Percentiles rank a stretch among this genome's conserved stretches.
Conservation (phyloP, 2,113 vertebrate genomes). For the Dolichotis patagonum region DNA sequence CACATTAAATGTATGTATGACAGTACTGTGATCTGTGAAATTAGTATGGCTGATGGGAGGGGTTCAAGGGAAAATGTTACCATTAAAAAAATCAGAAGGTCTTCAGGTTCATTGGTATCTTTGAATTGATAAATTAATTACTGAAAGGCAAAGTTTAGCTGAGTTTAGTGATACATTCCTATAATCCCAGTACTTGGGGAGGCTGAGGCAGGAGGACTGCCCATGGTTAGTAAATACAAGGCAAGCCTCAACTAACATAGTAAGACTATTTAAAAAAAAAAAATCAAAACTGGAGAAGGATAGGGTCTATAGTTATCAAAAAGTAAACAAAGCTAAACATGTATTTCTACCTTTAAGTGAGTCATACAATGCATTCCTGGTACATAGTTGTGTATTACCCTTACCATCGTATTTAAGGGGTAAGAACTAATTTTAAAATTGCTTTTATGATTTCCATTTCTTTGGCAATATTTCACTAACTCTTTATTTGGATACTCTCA, state of each 20-base stretch:
- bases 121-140: not conserved
- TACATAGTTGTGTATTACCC: not conserved
- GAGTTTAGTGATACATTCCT: not conserved
- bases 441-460: not conserved
- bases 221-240: not conserved
- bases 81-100: not conserved
- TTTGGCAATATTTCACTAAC: not conserved
- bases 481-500: not conserved
- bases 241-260: not conserved
- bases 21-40: not conserved
- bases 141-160: not conserved
- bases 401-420: not conserved
- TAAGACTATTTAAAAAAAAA: not conserved
- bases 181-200: not conserved
- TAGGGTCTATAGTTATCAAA: not conserved
- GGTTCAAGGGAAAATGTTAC: not conserved
- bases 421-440: not conserved
- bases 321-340: not conserved
- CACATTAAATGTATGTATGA: not conserved
- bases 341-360: not conserved
- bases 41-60: not conserved
- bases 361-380: not conserved
- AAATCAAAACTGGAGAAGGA: not conserved
- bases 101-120: not conserved
- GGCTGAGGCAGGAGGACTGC: not conserved